These are phyloP conservation scores for Phyllopteryx taeniolatus DNA, from an alignment of 2,113 vertebrate species.

Conservation along the genomic window DNA sequence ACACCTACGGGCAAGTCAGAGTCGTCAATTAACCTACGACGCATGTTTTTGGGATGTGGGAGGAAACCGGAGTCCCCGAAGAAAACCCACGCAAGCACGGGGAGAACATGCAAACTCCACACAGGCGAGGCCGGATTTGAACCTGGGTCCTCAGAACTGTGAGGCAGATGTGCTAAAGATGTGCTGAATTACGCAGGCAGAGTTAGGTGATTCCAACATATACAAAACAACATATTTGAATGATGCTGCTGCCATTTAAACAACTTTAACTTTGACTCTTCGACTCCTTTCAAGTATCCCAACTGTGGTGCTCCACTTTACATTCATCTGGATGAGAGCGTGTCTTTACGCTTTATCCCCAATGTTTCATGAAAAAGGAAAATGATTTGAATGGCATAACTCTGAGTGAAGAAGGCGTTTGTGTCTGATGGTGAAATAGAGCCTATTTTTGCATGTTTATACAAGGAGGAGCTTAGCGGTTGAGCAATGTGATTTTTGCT, in stretches of 20 bases:
- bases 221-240: not conserved
- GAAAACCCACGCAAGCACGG: too few relatives aligned
- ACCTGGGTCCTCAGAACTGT: too few relatives aligned
- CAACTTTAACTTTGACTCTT: not conserved
- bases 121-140: too few relatives aligned
- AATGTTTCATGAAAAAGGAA: constrained; percentile 47
- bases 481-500: constrained; percentile 77
- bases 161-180: too few relatives aligned
- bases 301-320: not conserved
- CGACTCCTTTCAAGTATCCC: not conserved
- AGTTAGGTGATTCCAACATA: too few relatives aligned
- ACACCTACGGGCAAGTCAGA: too few relatives aligned
- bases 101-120: too few relatives aligned
- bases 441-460: constrained; percentile 19
- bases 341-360: constrained; percentile 45
- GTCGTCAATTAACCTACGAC: too few relatives aligned
- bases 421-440: constrained; percentile 14
- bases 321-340: constrained; percentile 47
- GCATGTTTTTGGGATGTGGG: too few relatives aligned
- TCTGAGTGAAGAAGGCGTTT: constrained; percentile 49
- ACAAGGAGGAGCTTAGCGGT: constrained; percentile 49
- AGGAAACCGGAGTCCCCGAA: too few relatives aligned
- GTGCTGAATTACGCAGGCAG: too few relatives aligned
- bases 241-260: not conserved
- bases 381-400: constrained; percentile 54